Percentiles rank a stretch among this genome's conserved stretches.
phyloP scores from a whole-genome alignment of 2,797 vertebrate species.

The Simalia tracyae region DNA sequence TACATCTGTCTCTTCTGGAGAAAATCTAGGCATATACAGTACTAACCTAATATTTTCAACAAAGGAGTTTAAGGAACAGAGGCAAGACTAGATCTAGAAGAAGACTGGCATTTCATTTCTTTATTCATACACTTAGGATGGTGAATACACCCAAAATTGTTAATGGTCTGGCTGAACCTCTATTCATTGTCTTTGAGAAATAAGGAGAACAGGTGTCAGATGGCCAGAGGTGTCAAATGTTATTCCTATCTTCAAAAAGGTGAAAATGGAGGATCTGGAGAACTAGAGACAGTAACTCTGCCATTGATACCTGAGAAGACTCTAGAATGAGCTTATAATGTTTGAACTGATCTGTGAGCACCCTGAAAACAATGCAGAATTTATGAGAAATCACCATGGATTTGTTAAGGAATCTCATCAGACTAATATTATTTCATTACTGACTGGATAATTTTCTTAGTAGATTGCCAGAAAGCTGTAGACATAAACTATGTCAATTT shows the following conservation, averaged over 20 bases:
- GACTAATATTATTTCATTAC: no score
- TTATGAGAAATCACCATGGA: no score
- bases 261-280: neutral
- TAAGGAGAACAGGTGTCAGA: neutral
- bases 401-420: no score
- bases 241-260: neutral
- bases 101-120: neutral
- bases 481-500: no score
- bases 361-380: no score
- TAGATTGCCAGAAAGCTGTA: no score
- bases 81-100: neutral
- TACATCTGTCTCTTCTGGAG: neutral
- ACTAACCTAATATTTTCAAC: neutral
- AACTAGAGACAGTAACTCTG: neutral
- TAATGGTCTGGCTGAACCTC: neutral
- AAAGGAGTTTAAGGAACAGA: neutral
- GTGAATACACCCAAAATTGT: neutral
- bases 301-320: neutral
- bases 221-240: neutral
- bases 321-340: neutral
- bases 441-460: no score
- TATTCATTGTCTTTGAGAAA: neutral
- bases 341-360: neutral
- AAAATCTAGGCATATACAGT: neutral
- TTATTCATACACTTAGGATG: neutral